These are phyloP conservation scores for Herminia tarsipennalis DNA, from an alignment of 2,888 invertebrate species.

Conservation along the genomic window DNA sequence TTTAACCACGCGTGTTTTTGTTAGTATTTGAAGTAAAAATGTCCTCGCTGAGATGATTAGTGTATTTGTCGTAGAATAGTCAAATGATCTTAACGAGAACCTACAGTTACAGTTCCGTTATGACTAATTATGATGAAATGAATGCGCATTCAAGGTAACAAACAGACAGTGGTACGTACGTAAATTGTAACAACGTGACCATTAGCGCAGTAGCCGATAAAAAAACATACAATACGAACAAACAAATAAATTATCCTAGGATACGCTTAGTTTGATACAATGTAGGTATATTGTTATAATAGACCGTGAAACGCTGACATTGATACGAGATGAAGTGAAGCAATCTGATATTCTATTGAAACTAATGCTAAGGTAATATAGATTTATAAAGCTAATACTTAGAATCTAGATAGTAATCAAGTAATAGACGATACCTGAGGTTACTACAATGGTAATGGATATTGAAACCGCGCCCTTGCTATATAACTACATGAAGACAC, in stretches of 20 bases:
- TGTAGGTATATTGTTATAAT: slow-evolving; percentile 27
- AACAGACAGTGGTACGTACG: slow-evolving; percentile 14
- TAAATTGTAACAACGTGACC: slow-evolving; percentile 7
- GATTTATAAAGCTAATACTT: no score
- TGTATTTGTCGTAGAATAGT: no score
- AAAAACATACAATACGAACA: slow-evolving; percentile 19
- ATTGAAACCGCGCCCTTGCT: slow-evolving; percentile 16
- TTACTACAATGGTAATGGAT: slow-evolving; percentile 1
- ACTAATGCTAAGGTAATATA: neutral
- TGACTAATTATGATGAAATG: slow-evolving; percentile 11
- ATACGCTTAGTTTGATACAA: slow-evolving; percentile 10
- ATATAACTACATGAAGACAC: slow-evolving; percentile 4
- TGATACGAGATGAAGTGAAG: slow-evolving; percentile 51
- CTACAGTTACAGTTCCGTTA: neutral
- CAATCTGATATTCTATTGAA: slow-evolving; percentile 15
- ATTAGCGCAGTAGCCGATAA: slow-evolving; percentile 15
- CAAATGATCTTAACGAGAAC: no score
- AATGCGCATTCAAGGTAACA: slow-evolving; percentile 20
- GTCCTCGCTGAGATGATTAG: no score
- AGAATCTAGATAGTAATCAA: neutral
- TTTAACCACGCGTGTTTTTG: no score
- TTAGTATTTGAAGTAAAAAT: no score
- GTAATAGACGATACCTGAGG: neutral
- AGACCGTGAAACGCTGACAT: slow-evolving; percentile 63
- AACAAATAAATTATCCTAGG: slow-evolving; percentile 16